These are phyloP conservation scores for Thamnophis sirtalis DNA, from an alignment of 2,113 vertebrate species.

Conservation along the genomic window DNA sequence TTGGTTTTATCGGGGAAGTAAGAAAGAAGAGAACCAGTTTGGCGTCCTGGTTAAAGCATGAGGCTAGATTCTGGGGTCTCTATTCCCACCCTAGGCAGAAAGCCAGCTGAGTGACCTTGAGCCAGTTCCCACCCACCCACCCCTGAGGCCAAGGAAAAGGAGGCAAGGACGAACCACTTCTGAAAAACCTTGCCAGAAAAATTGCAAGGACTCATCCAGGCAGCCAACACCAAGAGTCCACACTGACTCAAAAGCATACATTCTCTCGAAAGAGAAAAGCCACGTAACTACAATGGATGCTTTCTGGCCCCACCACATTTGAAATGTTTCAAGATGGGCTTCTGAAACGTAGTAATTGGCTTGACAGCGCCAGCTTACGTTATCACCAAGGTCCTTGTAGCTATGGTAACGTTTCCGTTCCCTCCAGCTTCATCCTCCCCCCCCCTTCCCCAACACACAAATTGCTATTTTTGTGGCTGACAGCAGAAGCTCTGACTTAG, in stretches of 20 bases:
- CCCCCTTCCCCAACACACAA: no score
- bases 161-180: neutral
- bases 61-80: neutral
- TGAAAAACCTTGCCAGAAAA: neutral
- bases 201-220: neutral
- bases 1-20: neutral
- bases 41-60: neutral
- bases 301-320: neutral
- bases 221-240: neutral
- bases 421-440: neutral
- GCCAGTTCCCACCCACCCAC: neutral
- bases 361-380: neutral
- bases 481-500: neutral
- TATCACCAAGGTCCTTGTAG: neutral
- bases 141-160: neutral
- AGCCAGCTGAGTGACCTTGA: neutral
- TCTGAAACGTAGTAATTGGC: neutral
- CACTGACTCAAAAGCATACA: neutral
- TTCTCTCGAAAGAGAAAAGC: neutral
- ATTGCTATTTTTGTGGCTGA: neutral
- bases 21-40: neutral
- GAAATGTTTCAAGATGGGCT: neutral
- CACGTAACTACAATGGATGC: neutral
- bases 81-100: neutral
- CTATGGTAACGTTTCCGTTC: constrained; percentile 7